Evolutionary conservation across 2,113 vertebrate genomes (phyloP).

Genomic region (Pandion haliaetus): DNA sequence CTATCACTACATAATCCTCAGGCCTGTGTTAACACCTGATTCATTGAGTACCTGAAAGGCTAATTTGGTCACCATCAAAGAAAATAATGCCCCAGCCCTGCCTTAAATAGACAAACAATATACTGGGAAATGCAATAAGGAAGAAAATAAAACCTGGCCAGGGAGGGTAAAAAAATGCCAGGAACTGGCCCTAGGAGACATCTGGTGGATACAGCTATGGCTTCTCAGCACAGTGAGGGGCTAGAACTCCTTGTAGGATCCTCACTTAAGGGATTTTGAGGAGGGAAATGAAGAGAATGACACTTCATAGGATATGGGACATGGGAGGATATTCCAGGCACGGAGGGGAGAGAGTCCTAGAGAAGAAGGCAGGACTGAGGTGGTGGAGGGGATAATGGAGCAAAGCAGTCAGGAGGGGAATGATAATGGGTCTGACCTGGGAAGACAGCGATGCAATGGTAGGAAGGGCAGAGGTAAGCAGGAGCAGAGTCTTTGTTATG

Average conservation of each 20-base stretch:
- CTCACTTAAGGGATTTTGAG: not conserved
- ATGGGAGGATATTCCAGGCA: not conserved
- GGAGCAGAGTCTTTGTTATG: not conserved
- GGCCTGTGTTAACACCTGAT: not conserved
- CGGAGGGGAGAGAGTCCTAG: not conserved
- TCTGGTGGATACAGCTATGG: not conserved
- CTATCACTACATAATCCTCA: not conserved
- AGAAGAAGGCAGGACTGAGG: not conserved
- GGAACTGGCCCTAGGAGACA: not conserved
- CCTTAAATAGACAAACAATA: not conserved
- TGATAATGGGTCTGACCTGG: not conserved
- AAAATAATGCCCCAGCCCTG: not conserved
- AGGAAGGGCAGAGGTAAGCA: not conserved
- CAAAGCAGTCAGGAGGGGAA: not conserved
- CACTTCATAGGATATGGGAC: not conserved
- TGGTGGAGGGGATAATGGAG: not conserved
- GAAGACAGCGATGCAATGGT: not conserved
- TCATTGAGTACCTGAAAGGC: not conserved
- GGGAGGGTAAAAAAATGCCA: not conserved
- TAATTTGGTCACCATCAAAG: not conserved
- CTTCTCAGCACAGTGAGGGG: not conserved
- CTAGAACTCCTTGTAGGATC: not conserved
- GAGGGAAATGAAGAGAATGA: not conserved
- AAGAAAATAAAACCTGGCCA: not conserved
- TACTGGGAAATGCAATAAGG: not conserved